These are phyloP conservation scores for Drosophila ohnishii DNA, from an alignment of 1,140 invertebrate genomes.

Conservation along the genomic window DNA sequence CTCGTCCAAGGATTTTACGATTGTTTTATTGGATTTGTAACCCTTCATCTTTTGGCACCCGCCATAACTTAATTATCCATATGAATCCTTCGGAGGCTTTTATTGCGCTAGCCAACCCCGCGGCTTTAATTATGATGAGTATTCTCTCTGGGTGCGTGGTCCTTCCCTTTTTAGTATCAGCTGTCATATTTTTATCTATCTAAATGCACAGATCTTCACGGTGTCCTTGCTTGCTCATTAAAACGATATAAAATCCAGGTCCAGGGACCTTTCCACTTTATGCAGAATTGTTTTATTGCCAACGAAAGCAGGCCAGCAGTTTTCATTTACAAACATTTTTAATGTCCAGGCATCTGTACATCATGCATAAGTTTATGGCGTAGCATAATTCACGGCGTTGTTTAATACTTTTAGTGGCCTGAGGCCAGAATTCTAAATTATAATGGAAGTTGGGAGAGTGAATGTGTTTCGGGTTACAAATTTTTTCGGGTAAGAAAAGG, in stretches of 20 bases:
- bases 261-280: slow-evolving; percentile 17
- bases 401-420: slow-evolving; percentile 23
- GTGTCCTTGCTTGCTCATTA: slow-evolving; percentile 52
- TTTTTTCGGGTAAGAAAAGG: slow-evolving; percentile 1
- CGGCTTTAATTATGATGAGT: slow-evolving; percentile 73
- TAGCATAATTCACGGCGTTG: slow-evolving; percentile 49
- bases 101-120: slow-evolving; percentile 59
- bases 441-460: background rate
- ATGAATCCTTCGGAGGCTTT: slow-evolving; percentile 71
- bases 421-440: slow-evolving; percentile 40
- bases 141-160: slow-evolving; percentile 22
- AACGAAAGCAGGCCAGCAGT: slow-evolving; percentile 28
- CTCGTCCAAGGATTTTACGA: slow-evolving; percentile 55
- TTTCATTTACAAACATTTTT: slow-evolving; percentile 55
- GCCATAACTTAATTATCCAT: slow-evolving; percentile 80
- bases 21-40: slow-evolving; percentile 60
- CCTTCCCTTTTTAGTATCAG: slow-evolving; percentile 41
- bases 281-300: slow-evolving; percentile 60
- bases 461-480: slow-evolving; percentile 12
- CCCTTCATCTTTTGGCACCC: slow-evolving; percentile 41
- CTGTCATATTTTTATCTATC: slow-evolving; percentile 79
- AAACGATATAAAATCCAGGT: slow-evolving; percentile 58
- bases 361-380: slow-evolving; percentile 65
- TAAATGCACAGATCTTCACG: slow-evolving; percentile 70
- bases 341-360: slow-evolving; percentile 64